These are phyloP conservation scores for Macrobrachium nipponense DNA, from an alignment of 1,140 invertebrate species.

Conservation along the genomic window DNA sequence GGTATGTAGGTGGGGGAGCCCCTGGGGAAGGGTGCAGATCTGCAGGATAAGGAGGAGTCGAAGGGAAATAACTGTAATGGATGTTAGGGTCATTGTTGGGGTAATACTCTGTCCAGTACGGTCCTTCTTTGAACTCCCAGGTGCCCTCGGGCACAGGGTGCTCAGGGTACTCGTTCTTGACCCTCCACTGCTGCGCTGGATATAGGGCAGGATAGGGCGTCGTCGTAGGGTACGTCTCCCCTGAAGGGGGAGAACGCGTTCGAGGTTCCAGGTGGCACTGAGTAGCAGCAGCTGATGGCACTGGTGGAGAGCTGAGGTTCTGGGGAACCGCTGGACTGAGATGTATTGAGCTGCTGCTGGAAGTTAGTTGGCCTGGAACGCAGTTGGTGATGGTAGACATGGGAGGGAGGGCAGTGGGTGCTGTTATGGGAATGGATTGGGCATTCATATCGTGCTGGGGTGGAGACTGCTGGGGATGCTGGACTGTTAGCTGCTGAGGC, in stretches of 20 bases:
- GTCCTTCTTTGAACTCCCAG: constrained; percentile 29
- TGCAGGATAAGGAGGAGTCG: constrained; percentile 29
- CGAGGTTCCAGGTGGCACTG: constrained; percentile 5
- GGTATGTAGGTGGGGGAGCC: constrained; percentile 9
- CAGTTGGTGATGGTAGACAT: background rate
- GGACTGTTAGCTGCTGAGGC: background rate
- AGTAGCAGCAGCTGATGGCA: background rate
- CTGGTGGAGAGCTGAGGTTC: background rate
- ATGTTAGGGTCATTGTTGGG: background rate
- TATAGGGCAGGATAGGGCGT: background rate
- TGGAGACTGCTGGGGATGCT: no score
- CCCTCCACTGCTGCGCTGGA: background rate
- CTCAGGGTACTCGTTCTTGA: constrained; percentile 33
- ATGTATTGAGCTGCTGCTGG: background rate
- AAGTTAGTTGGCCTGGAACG: background rate
- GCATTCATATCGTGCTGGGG: no score
- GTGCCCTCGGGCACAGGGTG: constrained; percentile 24
- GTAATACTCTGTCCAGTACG: constrained; percentile 31
- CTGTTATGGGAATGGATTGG: no score
- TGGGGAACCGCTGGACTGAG: background rate
- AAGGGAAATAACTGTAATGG: constrained; percentile 32
- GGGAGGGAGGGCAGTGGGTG: no score
- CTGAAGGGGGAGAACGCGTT: constrained; percentile 21
- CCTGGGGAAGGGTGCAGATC: constrained; percentile 25
- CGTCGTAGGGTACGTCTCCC: background rate